Conservation (phyloP, 2,888 invertebrate species). For the Aspidapion aeneum region DNA sequence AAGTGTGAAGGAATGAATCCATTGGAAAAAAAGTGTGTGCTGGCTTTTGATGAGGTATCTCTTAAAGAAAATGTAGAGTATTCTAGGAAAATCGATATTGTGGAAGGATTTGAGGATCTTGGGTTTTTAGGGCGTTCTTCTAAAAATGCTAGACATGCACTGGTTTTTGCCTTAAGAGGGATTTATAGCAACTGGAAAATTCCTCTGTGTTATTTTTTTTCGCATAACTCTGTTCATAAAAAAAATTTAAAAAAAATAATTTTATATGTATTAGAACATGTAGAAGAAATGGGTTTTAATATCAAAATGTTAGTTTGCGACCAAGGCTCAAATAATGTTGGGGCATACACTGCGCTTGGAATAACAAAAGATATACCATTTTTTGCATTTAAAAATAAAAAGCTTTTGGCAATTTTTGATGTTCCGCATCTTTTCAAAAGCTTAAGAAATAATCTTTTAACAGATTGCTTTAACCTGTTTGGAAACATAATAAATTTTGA, state of each 20-base stretch:
- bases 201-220: background rate
- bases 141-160: background rate
- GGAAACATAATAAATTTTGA: background rate
- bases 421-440: too few species aligned
- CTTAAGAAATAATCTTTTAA: too few species aligned
- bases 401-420: background rate
- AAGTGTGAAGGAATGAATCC: background rate
- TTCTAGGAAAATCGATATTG: background rate
- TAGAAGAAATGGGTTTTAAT: background rate
- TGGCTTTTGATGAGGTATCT: constrained; percentile 3
- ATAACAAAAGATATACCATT: too few species aligned
- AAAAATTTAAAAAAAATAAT: constrained; percentile 1
- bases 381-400: background rate
- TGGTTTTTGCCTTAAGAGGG: constrained; percentile 4
- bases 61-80: background rate
- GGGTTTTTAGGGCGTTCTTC: constrained; percentile 1
- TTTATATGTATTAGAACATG: background rate
- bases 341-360: too few species aligned
- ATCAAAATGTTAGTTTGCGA: background rate
- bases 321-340: background rate
- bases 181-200: constrained; percentile 3
- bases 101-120: constrained; percentile 5
- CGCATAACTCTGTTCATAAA: constrained; percentile 2
- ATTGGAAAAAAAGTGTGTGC: constrained; percentile 2
- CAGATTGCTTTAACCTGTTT: too few species aligned